Conservation (phyloP, 2,113 vertebrate genomes). For the Eidolon helvum region DNA sequence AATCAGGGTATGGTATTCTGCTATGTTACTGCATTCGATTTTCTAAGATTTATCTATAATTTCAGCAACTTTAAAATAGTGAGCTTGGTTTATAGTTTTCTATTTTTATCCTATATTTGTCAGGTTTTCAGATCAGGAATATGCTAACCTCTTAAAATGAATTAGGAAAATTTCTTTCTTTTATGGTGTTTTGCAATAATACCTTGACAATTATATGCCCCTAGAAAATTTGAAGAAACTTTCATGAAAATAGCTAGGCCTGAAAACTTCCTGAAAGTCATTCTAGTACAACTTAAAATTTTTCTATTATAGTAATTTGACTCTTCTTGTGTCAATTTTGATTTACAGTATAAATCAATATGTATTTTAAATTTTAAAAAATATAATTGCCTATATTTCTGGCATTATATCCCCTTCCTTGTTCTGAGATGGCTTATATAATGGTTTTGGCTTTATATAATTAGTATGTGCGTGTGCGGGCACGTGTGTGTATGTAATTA, state of each 20-base stretch:
- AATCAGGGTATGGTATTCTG: not conserved
- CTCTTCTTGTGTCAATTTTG: not conserved
- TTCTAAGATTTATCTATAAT: slow-evolving; percentile 19
- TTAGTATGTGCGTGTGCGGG: not conserved
- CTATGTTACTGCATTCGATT: not conserved
- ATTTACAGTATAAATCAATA: not conserved
- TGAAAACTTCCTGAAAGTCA: not conserved
- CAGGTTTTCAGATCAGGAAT: not conserved
- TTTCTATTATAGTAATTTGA: not conserved
- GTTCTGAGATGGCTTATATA: not conserved
- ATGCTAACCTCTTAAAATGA: not conserved
- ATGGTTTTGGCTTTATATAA: not conserved
- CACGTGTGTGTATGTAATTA: not conserved
- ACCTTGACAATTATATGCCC: not conserved
- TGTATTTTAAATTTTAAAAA: not conserved
- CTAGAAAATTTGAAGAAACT: not conserved
- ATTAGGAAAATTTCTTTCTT: not conserved
- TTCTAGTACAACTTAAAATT: slow-evolving; percentile 29
- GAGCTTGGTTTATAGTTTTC: not conserved
- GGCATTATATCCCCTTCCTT: not conserved
- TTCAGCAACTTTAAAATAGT: not conserved
- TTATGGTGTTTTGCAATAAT: not conserved
- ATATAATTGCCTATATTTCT: not conserved
- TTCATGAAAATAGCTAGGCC: not conserved
- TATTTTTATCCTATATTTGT: not conserved